A percentile compares a stretch with the other conserved stretches of the same genome.
These are phyloP conservation scores for Chondrosia reniformis DNA, from an alignment of 37 sponge, comb jelly and placozoan genomes.

Conservation along the genomic window DNA sequence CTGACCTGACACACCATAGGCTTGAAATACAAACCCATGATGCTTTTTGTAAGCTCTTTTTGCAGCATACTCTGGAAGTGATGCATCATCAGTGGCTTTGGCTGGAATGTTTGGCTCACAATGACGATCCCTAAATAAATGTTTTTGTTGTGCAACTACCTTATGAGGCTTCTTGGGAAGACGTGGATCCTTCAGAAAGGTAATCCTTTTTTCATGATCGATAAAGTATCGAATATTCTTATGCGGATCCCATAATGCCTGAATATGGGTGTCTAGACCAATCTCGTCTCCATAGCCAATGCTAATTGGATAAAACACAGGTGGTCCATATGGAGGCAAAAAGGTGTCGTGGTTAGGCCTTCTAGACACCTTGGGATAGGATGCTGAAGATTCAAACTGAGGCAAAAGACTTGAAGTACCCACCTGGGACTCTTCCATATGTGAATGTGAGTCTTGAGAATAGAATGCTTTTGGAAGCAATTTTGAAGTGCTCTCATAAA, in stretches of 20 bases:
- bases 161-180: background rate
- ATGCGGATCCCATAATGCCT: conserved; percentile 54
- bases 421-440: background rate
- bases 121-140: background rate
- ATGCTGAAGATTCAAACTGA: background rate
- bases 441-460: conserved; percentile 24
- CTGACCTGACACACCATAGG: background rate
- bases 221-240: conserved; percentile 45
- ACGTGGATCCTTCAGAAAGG: conserved; percentile 40
- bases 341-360: conserved; percentile 20
- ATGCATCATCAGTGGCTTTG: background rate
- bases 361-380: background rate
- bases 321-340: conserved; percentile 62
- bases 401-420: background rate
- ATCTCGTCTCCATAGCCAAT: conserved; percentile 65
- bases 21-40: background rate
- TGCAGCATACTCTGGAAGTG: background rate
- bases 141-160: background rate
- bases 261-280: conserved; percentile 37
- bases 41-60: conserved; percentile 1
- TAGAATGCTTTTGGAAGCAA: conserved; percentile 37
- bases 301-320: conserved; percentile 33
- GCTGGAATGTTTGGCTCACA: background rate
- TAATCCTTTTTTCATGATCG: conserved; percentile 30
- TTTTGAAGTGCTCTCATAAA: conserved; percentile 14